Conservation (phyloP, 2,888 invertebrate genomes). For the Dolichomitus sp. region DNA sequence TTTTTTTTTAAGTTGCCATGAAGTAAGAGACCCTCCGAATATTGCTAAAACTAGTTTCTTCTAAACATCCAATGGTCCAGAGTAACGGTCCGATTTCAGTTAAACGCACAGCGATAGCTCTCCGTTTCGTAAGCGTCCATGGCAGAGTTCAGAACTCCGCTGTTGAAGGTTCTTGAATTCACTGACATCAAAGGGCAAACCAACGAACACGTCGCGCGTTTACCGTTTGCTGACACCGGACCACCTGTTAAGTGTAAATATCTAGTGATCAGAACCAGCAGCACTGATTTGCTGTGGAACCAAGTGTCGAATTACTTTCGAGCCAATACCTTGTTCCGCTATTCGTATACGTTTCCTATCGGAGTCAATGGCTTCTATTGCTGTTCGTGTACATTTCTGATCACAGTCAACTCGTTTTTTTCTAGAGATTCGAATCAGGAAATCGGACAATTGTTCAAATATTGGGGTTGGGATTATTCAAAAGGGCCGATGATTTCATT, state of each 20-base stretch:
- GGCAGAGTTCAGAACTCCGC: conserved; percentile 26
- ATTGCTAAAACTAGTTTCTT: not conserved
- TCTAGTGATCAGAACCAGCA: conserved; percentile 23
- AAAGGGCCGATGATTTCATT: conserved; percentile 10
- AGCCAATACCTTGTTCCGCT: conserved; percentile 21
- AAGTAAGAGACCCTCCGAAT: not conserved
- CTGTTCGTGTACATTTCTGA: not conserved
- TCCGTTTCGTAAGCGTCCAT: conserved; percentile 26
- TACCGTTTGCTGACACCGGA: conserved; percentile 12
- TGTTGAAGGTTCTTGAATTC: conserved; percentile 55
- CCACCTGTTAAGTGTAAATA: conserved; percentile 48
- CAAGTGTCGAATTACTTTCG: conserved; percentile 40
- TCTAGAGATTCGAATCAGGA: conserved; percentile 3
- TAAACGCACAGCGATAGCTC: not conserved
- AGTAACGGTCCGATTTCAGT: not conserved
- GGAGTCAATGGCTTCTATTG: conserved; percentile 18
- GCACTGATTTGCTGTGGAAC: conserved; percentile 2
- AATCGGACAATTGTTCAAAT: conserved; percentile 24
- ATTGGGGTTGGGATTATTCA: not conserved
- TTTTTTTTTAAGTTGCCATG: not conserved
- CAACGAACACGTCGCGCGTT: conserved; percentile 22
- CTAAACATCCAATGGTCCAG: not conserved
- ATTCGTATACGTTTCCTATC: conserved; percentile 31
- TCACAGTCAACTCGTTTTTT: conserved; percentile 11
- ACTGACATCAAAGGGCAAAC: conserved; percentile 56